These are phyloP conservation scores for Illadopsis cleaveri DNA, from an alignment of 2,113 vertebrate species.

Conservation along the genomic window DNA sequence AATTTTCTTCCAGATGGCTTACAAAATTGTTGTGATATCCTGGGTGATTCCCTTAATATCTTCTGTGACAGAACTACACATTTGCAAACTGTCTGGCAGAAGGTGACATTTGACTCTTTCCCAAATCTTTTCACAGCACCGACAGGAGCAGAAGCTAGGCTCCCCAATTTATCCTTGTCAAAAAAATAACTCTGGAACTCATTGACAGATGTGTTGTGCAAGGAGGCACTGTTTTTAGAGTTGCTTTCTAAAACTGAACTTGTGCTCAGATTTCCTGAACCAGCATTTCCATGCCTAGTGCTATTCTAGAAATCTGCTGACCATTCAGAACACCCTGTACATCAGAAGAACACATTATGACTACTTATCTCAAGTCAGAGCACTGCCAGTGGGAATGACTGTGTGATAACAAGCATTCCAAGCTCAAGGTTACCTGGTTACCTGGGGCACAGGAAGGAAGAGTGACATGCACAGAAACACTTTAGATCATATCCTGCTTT, in stretches of 20 bases:
- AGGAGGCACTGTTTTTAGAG: neutral
- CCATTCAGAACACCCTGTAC: neutral
- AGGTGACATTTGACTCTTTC: constrained; percentile 5
- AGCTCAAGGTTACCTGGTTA: neutral
- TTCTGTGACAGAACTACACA: neutral
- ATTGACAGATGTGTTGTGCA: neutral
- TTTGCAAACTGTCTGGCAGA: constrained; percentile 19
- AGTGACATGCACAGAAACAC: neutral
- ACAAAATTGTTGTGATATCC: neutral
- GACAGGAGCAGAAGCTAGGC: neutral
- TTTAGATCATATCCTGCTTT: neutral
- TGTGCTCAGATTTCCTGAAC: neutral
- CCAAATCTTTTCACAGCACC: neutral
- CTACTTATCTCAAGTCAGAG: neutral
- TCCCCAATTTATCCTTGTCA: neutral
- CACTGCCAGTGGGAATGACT: neutral
- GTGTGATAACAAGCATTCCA: neutral
- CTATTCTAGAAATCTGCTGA: constrained; percentile 12
- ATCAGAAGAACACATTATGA: neutral
- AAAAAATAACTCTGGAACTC: neutral
- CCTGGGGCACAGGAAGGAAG: neutral
- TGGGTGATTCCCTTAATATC: constrained; percentile 25
- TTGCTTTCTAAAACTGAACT: neutral
- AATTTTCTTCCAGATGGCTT: neutral
- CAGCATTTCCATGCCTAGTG: neutral